Base-by-base conservation (phyloP, 1,140 invertebrate genomes). In the Harlomillsia oculata region DNA sequence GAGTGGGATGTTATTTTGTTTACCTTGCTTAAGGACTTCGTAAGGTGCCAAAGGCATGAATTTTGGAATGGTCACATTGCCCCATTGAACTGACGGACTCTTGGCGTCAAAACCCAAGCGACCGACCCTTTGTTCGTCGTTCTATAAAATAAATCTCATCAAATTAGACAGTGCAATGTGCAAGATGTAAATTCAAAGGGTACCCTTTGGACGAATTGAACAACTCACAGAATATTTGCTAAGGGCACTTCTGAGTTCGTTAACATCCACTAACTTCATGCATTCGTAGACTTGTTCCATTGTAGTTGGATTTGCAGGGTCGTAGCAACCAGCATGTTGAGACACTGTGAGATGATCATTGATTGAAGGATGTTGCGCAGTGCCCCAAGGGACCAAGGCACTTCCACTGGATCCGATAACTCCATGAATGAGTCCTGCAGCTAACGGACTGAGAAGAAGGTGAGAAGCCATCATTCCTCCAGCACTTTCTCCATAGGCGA, bases 71-170 rank as follows among this genome's bases (percentile, higher is more conserved):
- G 45, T 49, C 2, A 56, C 13, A 1, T 14, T 2, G 4, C 13
- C 13, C 18, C 16, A 16, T 18, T 48, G 45, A 49, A 48, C 41
- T 14, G 43, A 56, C 2, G 36, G 32, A 39, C 29, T 21, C 16
- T 49, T 49, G 5, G 59, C 52, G 26, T 60, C 59, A 34, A 36
- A 59, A 26, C 56, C 56, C 9, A 59, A 21, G 14, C 51, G n/a
- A 9, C 37, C 56, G 16, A 34, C 26, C 14, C 28, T 23, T 18
- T 46, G 30, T n/a, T 39, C 45, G 21, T 37, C 36, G 6, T 16
- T 25, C 43, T 48, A 37, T 26, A 53, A 13, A 14, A 41, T 32
- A 41, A 26, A 8, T 23, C 14, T 11, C 5, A 55, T 55, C 6
- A 21, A 6, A 20, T 46, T 41, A 41, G 20, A 5, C 13, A 41